Base-by-base conservation (phyloP, 2,888 invertebrate genomes). In the Dinocampus coccinellae region DNA sequence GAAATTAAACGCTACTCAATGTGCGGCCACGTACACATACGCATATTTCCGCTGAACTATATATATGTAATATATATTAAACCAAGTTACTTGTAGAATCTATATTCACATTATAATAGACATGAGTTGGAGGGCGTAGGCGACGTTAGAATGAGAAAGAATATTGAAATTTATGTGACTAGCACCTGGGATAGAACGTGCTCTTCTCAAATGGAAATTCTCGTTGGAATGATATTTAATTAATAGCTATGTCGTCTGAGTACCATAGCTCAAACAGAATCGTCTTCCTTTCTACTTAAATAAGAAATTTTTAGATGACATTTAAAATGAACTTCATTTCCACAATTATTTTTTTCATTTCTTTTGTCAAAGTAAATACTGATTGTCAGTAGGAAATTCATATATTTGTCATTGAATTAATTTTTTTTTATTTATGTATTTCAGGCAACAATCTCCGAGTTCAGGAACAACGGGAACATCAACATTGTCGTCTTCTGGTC, bases 401-500 rank as follows among this genome's bases (percentile, higher is more conserved):
- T n/a, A n/a, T n/a, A n/a, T n/a, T n/a, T n/a, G n/a, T 16, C 20
- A 1, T 11, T n/a, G 34, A 36, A 24, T 24, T 9, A 34, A 64
- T 55, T 20, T 62, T 42, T 58, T 29, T 3, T n/a, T 53, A n/a
- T 58, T 11, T 53, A 52, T 67, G 53, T 68, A 16, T 81, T 78
- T 2, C 79, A 87, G 87, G 87, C 87, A 87, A 85, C 83, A 85
- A 34, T 89, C 90, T 11, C 85, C 88, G 20, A 84, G 84, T 29
- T 87, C 88, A 4, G 85, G 87, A 13, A 88, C 88, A 20, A 88
- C 85, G 20, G 77, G 82, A 7, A 84, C 85, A 6, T 85, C 86
- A 62, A 85, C 86, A 20, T 80, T 83, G 16, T 84, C 87, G 22
- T 82, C 87, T 53, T 83, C 77, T 26, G 83, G 82, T 6, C 77